These are phyloP conservation scores for Aplocera efformata DNA, from an alignment of 2,888 invertebrate genomes.

Conservation along the genomic window DNA sequence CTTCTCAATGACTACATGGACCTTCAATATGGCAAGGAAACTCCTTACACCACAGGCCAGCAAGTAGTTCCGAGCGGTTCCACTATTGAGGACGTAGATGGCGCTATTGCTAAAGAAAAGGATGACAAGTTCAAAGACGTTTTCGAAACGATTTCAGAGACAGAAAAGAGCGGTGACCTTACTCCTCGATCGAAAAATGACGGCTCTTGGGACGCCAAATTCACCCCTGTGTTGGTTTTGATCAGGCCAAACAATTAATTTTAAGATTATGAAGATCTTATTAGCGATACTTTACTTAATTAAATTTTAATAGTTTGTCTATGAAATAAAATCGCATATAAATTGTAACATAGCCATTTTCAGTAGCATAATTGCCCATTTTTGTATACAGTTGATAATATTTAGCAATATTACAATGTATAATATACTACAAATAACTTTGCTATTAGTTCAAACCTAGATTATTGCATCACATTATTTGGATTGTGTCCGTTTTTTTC, in stretches of 20 bases:
- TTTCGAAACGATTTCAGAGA: conserved; percentile 54
- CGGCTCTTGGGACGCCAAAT: conserved; percentile 60
- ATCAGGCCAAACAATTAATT: conserved; percentile 49
- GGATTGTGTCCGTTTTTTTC: too few relatives aligned
- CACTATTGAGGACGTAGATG: conserved; percentile 52
- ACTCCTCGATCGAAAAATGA: conserved; percentile 52
- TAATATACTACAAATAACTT: too few relatives aligned
- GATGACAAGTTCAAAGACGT: conserved; percentile 55
- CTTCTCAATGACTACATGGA: conserved; percentile 69
- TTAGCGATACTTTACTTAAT: too few relatives aligned
- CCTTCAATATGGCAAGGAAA: conserved; percentile 58
- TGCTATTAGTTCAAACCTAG: too few relatives aligned
- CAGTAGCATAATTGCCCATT: too few relatives aligned
- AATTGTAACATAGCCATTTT: too few relatives aligned
- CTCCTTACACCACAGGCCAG: conserved; percentile 67
- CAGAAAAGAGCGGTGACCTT: conserved; percentile 53
- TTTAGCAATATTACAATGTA: too few relatives aligned
- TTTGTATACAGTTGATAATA: too few relatives aligned
- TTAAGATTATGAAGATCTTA: conserved; percentile 5
- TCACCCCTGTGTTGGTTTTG: conserved; percentile 59
- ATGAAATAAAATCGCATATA: too few relatives aligned
- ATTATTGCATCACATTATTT: too few relatives aligned
- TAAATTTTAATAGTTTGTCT: too few relatives aligned
- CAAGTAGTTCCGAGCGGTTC: conserved; percentile 53
- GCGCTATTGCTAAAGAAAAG: conserved; percentile 41